Conservation (phyloP, 2,797 vertebrate genomes). For the Dendrocincla fuliginosa region DNA sequence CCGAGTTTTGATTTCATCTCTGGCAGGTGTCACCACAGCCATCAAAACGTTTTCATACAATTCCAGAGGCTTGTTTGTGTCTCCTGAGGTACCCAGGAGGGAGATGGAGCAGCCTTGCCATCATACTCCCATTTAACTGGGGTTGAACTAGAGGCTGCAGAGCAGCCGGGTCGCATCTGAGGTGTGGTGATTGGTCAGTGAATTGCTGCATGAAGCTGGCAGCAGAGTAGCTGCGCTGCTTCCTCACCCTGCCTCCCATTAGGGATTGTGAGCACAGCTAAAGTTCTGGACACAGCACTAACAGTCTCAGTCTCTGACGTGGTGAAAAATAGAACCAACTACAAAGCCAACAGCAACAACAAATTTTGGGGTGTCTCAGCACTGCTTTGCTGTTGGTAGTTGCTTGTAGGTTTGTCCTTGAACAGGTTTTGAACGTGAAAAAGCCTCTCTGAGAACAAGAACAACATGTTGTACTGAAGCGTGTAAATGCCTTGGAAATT, state of each 20-base stretch:
- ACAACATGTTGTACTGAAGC: background rate
- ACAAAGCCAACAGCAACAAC: background rate
- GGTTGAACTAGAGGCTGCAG: background rate
- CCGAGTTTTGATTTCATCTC: background rate
- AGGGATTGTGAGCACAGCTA: background rate
- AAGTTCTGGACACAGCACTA: background rate
- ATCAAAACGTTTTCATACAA: background rate
- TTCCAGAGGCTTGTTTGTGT: background rate
- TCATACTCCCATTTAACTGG: background rate
- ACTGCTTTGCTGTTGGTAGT: conserved; percentile 2
- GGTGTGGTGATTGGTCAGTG: background rate
- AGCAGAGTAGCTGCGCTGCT: background rate
- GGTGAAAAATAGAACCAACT: background rate
- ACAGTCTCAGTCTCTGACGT: background rate
- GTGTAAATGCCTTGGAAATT: conserved; percentile 4
- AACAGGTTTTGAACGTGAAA: conserved; percentile 56
- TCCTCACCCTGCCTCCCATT: background rate
- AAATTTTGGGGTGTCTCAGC: background rate
- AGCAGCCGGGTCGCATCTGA: conserved; percentile 1
- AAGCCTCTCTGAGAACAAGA: conserved; percentile 26
- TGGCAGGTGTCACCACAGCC: background rate
- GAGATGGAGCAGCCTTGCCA: background rate
- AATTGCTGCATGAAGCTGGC: conserved; percentile 39
- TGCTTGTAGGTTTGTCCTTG: conserved; percentile 61
- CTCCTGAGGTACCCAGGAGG: background rate